Evolutionary conservation across 2,797 vertebrate species (phyloP), one percentile per base, ranked within the genome.

Genomic region (Eupleurogrammus muticus): DNA sequence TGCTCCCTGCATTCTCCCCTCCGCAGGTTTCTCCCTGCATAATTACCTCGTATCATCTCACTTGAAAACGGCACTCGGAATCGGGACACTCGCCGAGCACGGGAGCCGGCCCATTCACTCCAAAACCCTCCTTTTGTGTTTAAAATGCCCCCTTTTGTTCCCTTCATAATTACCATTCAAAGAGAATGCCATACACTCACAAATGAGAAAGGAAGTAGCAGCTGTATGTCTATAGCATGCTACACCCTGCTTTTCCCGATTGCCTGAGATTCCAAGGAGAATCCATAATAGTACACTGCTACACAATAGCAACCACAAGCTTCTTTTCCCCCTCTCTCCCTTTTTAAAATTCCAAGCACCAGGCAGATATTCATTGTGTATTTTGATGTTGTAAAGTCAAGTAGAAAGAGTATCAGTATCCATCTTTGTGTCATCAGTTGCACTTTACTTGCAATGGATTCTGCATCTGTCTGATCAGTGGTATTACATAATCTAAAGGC

Each of bases 141-240:
- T 82, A 88, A 87, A 87, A 89, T 80, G 75, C 73, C 81, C 81
- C 66, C 79, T 82, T 89, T 91, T 90, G 85, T 90, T 92, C 71
- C 62, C 66, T 23, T 85, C 76, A 79, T 86, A 84, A 92, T 90
- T 85, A 73, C 84, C 78, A 81, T 89, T 85, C 79, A 53, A 73
- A 79, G 69, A 78, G 82, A 86, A 89, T 71, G 57, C 74, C 72
- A 63, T 61, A 66, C 74, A 52, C 71, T 82, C 81, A 69, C 75
- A 66, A 71, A 81, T 60, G 77, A 73, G 70, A 57, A 59, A 44
- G 64, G 75, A 78, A 59, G n/a, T 44, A 71, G 80, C 83, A 81
- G 87, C 81, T 88, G 87, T 77, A 87, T 67, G 62, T 78, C 71
- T 20, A 14, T 14, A 20, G 79, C 67, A 10, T 68, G 20, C 52